Evolutionary conservation across 2,888 invertebrate genomes (phyloP).

Genomic region (Euplexia lucipara): DNA sequence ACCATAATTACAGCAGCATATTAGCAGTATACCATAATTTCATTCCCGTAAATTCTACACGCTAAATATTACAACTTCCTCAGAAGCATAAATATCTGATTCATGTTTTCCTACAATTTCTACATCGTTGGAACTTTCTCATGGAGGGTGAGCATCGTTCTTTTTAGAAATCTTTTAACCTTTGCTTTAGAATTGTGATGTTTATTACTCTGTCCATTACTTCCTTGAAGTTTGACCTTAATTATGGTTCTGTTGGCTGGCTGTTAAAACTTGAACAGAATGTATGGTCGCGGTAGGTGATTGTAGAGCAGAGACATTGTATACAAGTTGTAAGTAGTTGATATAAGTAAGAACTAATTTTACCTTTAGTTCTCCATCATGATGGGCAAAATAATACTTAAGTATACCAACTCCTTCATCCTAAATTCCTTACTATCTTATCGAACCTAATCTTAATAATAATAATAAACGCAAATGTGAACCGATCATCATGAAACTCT

Average conservation of each 20-base stretch:
- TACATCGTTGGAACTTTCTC: conserved; percentile 15
- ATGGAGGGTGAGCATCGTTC: conserved; percentile 1
- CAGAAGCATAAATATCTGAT: conserved; percentile 26
- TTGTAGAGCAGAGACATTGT: background rate
- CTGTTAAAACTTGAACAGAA: background rate
- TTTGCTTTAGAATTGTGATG: conserved; percentile 15
- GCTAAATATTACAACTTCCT: conserved; percentile 33
- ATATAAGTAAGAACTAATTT: too few relatives aligned
- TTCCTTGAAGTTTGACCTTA: conserved; percentile 17
- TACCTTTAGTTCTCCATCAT: too few relatives aligned
- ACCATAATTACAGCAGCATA: too few relatives aligned
- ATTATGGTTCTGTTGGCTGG: background rate
- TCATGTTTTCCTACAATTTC: conserved; percentile 29
- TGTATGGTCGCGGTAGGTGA: background rate
- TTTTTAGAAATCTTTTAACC: conserved; percentile 28
- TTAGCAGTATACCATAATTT: too few relatives aligned
- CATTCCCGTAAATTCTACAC: background rate
- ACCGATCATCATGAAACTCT: too few relatives aligned
- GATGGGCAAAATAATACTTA: too few relatives aligned
- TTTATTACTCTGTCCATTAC: background rate
- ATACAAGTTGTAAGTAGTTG: too few relatives aligned
- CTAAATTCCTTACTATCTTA: too few relatives aligned
- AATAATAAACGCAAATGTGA: too few relatives aligned
- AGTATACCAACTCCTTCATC: too few relatives aligned
- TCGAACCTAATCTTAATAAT: too few relatives aligned